Evolutionary conservation across 1,140 invertebrate species (phyloP), one percentile per base, ranked within the genome.

Genomic region (Meloidogyne exigua): DNA sequence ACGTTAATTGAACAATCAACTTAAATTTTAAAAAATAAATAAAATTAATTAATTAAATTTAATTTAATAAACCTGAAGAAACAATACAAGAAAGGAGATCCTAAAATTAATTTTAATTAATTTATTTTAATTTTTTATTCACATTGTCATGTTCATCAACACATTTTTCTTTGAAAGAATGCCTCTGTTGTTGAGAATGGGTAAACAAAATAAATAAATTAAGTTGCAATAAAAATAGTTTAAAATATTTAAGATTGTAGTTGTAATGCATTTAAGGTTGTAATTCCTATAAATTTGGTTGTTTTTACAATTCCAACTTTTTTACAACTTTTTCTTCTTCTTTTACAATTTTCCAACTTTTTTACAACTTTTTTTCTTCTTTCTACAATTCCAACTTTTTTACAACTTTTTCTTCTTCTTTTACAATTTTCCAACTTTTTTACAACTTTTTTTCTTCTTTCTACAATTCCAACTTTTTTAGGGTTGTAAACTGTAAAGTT

Each of bases 91-190:
- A 73, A 21, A 73, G 4, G 28, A 66, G 36, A 73, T 73, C 72
- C 72, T 73, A 1, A 26, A 73, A 73, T 25, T 62, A 15, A 13
- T 49, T 49, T 49, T 49, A 18, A n/a, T n/a, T 57, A 26, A n/a
- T 66, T 32, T 21, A 21, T 25, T 25, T 62, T 62, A 32, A 32
- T n/a, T n/a, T 36, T 13, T 23, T 25, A 4, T 15, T 70, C 26
- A 73, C 72, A 36, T 73, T 73, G 13, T 73, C 57, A 36, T 73
- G 72, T 18, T 42, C 57, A 26, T 73, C 72, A 25, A 65, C 72
- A 32, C 72, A 73, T 13, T 64, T 73, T 32, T 73, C 72, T 13
- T 21, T 73, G 39, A 73, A 73, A 23, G 72, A 73, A 71, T 71
- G 62, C 18, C 39, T 71, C 13, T n/a, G n/a, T 21, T 57, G 49